phyloP scores from a whole-genome alignment of 2,888 invertebrate species.

The Drosophila mercatorum region DNA sequence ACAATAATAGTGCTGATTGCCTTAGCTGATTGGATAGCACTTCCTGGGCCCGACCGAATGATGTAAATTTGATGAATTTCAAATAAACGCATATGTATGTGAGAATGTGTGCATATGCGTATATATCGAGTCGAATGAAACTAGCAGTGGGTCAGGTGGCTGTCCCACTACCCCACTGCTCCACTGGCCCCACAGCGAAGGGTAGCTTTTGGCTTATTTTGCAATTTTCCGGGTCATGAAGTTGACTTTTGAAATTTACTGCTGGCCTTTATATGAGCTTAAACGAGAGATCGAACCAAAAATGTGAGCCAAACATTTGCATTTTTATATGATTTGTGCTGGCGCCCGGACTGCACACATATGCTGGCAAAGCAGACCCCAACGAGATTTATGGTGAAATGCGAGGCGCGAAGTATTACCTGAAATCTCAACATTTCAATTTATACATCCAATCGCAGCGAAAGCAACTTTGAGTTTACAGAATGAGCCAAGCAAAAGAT shows the following conservation, averaged over 20 bases:
- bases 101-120: conserved; percentile 17
- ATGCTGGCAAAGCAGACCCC: conserved; percentile 24
- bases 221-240: conserved; percentile 57
- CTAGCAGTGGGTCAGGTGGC: conserved; percentile 36
- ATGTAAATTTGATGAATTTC: conserved; percentile 73
- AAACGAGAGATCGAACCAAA: conserved; percentile 43
- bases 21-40: conserved; percentile 57
- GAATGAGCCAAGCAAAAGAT: too few species aligned
- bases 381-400: conserved; percentile 58
- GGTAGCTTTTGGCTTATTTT: conserved; percentile 49
- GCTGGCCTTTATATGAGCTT: conserved; percentile 46
- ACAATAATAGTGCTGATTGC: conserved; percentile 77
- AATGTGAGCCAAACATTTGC: conserved; percentile 51
- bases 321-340: conserved; percentile 58
- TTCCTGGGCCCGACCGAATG: conserved; percentile 37
- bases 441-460: background rate
- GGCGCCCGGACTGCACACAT: conserved; percentile 14
- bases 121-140: conserved; percentile 50
- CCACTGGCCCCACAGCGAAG: conserved; percentile 5
- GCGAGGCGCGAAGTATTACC: conserved; percentile 39
- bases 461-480: background rate
- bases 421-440: background rate
- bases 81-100: conserved; percentile 41
- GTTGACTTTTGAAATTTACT: conserved; percentile 56
- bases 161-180: background rate